A percentile compares a stretch with the other conserved stretches of the same genome.
These are phyloP conservation scores for Tyto alba DNA, from an alignment of 2,113 vertebrate species.

Conservation along the genomic window DNA sequence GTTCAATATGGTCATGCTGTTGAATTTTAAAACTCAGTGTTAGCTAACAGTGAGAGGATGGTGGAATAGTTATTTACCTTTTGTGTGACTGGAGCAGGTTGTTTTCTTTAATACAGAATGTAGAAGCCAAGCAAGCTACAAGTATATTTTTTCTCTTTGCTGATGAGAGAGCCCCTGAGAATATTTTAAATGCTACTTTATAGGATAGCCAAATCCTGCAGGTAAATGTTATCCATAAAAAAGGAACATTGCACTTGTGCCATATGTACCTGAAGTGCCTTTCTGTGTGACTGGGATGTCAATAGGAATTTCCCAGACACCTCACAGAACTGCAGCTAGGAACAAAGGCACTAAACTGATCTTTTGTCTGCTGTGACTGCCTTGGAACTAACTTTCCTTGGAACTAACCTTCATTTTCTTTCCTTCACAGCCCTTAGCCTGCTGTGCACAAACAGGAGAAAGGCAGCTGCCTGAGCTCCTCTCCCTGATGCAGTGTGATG, in stretches of 20 bases:
- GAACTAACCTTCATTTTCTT: background rate
- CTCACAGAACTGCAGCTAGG: background rate
- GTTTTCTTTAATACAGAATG: background rate
- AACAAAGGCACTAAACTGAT: background rate
- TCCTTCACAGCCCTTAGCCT: background rate
- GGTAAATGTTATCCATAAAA: background rate
- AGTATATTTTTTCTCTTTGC: background rate
- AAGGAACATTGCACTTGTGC: background rate
- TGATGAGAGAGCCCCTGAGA: background rate
- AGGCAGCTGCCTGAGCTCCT: background rate
- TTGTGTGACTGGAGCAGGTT: background rate
- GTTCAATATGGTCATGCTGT: background rate
- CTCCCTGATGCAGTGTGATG: background rate
- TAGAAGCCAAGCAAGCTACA: background rate
- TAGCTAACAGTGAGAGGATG: background rate
- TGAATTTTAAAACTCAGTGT: background rate
- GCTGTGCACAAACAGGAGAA: background rate
- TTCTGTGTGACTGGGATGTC: slow-evolving; percentile 11
- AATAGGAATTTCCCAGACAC: background rate
- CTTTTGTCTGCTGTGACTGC: background rate
- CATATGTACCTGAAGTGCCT: background rate
- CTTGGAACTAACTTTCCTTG: background rate
- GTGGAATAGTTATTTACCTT: background rate
- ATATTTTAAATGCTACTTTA: background rate
- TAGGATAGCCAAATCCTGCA: background rate